Evolutionary conservation across 1,140 invertebrate genomes (phyloP).

Genomic region (Brevipalpus yothersi): DNA sequence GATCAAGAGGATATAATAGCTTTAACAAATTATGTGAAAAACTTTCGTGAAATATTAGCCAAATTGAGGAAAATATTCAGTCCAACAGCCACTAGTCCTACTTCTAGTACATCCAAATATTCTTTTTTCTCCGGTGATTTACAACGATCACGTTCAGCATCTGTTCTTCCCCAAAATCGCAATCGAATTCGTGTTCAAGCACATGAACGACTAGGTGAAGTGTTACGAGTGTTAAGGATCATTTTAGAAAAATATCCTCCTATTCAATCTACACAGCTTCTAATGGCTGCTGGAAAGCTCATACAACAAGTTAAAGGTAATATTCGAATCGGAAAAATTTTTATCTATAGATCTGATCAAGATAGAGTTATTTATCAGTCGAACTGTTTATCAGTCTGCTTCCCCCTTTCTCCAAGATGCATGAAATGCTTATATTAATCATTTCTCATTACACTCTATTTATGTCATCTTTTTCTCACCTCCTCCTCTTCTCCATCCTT

Average conservation of each 20-base stretch:
- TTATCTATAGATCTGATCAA: not conserved
- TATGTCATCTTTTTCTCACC: no score
- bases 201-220: slow-evolving; percentile 27
- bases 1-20: slow-evolving; percentile 27
- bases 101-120: not conserved
- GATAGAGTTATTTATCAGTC: not conserved
- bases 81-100: slow-evolving; percentile 11
- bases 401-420: not conserved
- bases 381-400: not conserved
- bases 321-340: not conserved
- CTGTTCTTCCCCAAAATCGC: slow-evolving; percentile 15
- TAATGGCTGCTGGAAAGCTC: slow-evolving; percentile 23
- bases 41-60: slow-evolving; percentile 26
- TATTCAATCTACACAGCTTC: slow-evolving; percentile 26
- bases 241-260: slow-evolving; percentile 27
- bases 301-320: slow-evolving; percentile 28
- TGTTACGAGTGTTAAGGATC: slow-evolving; percentile 23
- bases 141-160: not conserved
- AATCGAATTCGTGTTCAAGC: slow-evolving; percentile 22
- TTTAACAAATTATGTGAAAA: slow-evolving; percentile 27
- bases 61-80: slow-evolving; percentile 23
- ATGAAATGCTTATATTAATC: no score
- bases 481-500: not conserved
- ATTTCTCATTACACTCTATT: no score
- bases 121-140: not conserved